Conservation (phyloP, 2,888 invertebrate genomes). For the Acanthoscelides obtectus region DNA sequence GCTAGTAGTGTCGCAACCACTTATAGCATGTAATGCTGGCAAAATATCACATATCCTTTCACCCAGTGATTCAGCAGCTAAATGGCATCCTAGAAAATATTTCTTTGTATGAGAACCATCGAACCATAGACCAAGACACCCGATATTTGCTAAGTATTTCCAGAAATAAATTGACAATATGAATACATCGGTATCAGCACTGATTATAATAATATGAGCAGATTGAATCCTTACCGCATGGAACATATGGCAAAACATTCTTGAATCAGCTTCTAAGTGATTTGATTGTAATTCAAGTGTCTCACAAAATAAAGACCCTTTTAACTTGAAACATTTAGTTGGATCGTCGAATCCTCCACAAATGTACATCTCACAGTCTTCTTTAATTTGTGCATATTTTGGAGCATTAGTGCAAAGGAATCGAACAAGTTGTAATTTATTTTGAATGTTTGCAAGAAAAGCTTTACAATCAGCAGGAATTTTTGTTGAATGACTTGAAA, state of each 20-base stretch:
- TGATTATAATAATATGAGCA: conserved; percentile 9
- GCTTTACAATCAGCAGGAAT: conserved; percentile 21
- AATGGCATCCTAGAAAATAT: conserved; percentile 5
- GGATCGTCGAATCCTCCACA: conserved; percentile 15
- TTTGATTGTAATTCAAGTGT: conserved; percentile 1
- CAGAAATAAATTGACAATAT: conserved; percentile 26
- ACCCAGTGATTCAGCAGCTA: conserved; percentile 2
- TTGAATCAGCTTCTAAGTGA: not conserved
- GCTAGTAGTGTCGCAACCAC: conserved; percentile 2
- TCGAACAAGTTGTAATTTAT: conserved; percentile 26
- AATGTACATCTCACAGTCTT: conserved; percentile 6
- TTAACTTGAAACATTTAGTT: conserved; percentile 24
- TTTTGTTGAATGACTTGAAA: conserved; percentile 21
- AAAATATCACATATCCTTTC: conserved; percentile 3
- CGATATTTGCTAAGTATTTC: conserved; percentile 9
- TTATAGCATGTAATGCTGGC: conserved; percentile 5
- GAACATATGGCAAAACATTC: conserved; percentile 24
- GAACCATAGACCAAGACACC: conserved; percentile 5
- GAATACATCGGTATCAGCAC: conserved; percentile 15
- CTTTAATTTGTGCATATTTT: conserved; percentile 5
- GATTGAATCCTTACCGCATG: conserved; percentile 23
- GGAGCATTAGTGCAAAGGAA: conserved; percentile 8
- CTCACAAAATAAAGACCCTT: conserved; percentile 25
- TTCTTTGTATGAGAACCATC: conserved; percentile 5
- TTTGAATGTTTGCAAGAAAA: conserved; percentile 23